Base-by-base conservation (phyloP, 2,797 vertebrate genomes). In the Poeciliopsis turneri region DNA sequence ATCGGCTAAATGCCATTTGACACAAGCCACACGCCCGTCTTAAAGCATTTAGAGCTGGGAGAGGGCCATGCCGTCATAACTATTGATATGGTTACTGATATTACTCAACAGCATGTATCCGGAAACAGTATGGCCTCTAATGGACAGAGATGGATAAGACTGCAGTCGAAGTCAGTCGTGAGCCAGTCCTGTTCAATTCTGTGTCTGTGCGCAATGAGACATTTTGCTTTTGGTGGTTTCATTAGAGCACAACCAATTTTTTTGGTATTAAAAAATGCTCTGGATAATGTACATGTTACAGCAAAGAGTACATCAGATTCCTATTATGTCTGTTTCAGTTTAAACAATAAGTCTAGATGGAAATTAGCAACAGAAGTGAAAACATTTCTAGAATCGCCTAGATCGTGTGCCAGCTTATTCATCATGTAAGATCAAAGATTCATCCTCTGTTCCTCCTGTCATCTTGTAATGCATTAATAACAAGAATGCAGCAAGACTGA, bases 81-180 rank as follows among this genome's bases (percentile, higher is more conserved):
- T 79, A 76, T 78, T 92, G 84, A 91, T 91, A 83, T 86, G 84
- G 87, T 91, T 88, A 82, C 76, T 76, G 83, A 85, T 83, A 55
- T 75, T 83, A 77, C 86, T 80, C 83, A 84, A 82, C 79, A 75
- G 90, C 83, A 85, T 83, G 82, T 83, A 88, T 92, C 92, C 89
- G 89, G 91, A 91, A 86, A 81, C 80, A 59, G 74, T 69, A 82
- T 64, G 53, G 53, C 84, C 72, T 71, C 73, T 94, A 93, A 92
- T 92, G 86, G 89, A 92, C 86, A 86, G 53, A 90, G 90, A 93
- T 86, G 84, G 90, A 94, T 92, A 76, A 83, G 75, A 68, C 83
- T 80, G 77, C 77, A 80, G 76, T 84, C 76, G 18, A 16, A 83
- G 85, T 87, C 85, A 70, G 83, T 90, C 77, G 76, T 76, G 83